Base-by-base conservation (phyloP, 1,140 invertebrate species). In the Physella acuta region DNA sequence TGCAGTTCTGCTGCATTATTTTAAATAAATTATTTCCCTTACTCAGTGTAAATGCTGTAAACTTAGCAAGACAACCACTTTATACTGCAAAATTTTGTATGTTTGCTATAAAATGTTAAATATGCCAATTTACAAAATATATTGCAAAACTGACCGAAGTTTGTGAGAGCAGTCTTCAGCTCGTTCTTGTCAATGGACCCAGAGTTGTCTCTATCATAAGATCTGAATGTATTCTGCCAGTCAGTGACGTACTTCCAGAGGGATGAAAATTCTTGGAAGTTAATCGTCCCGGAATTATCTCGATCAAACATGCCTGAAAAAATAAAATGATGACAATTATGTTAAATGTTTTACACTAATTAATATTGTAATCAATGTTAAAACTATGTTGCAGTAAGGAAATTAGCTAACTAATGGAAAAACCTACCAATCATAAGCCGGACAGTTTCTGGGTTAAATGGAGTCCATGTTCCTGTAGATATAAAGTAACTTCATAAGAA, bases 231-330 rank as follows among this genome's bases (percentile, higher is more conserved):
- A 74, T 91, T 92, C 83, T 97, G 94, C 95, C 97, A 99, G 80
- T 98, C 94, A n/a, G 92, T 94, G 0, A 98, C 93, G 85, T 99
- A 99, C 82, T 98, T 97, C 97, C 96, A 99, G 0, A 99, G 84
- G 8, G 93, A 91, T 51, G 92, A 90, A 87, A 99, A 99, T 84
- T 98, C 96, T 77, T 96, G 91, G 87, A 98, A 99, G 76, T 90
- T 93, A 60, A 99, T 95, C 1, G 92, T 92, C 28, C 95, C 95
- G 79, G 89, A 89, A 76, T 91, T 91, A 77, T 94, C 91, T 75
- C 90, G 90, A 84, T 99, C 97, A 89, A 99, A 99, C 96, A 99
- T 98, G 79, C 95, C 95, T 95, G 84, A 71, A 87, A 82, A 34
- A 53, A 60, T 58, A 53, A 68, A 59, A 63, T 26, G 2, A 17